Evolutionary conservation across 2,888 invertebrate genomes (phyloP), one percentile per base, ranked within the genome.

Genomic region (Brachyopa scutellaris): DNA sequence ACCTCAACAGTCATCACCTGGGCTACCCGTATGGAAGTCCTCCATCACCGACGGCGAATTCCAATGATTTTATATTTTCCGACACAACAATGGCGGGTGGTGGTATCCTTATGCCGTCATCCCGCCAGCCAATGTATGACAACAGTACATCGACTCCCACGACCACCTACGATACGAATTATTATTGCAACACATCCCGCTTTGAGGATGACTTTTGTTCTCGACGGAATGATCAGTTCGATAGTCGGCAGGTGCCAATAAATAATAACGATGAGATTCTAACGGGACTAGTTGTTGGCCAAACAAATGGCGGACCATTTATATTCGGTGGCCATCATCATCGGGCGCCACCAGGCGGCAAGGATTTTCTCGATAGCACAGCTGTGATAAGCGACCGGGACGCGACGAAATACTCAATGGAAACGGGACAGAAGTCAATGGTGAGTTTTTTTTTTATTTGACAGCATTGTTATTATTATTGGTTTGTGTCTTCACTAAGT

Each of bases 321-420:
- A 93, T 93, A 86, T 93, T 93, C 87, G 93, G 93, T 84, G 91
- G 93, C 74, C 92, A 93, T 87, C 88, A 86, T 84, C 85, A 6
- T 84, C 85, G 86, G 38, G 84, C 85, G 78, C 86, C 85, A 4
- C 74, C 83, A 8, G 86, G 85, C 42, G 85, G 86, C 0, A 84
- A 78, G 42, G 86, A 85, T 82, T 85, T 85, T 57, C 85, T 84
- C 74, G 86, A 85, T 80, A 86, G 85, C 62, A 84, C 85, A 77
- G 76, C 87, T 88, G 87, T 87, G 88, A 88, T 88, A 87, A 85
- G 85, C 84, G 76, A 80, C 59, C 62, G 55, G 33, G 84, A 78
- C 11, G 36, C 84, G 49, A 85, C 66, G 61, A 74, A 85, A 85
- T 86, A 86, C 74, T 85, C 86, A 55, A 84, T 85, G 55, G 83